Base-by-base conservation (phyloP, 2,797 vertebrate genomes). In the Mareca penelope region DNA sequence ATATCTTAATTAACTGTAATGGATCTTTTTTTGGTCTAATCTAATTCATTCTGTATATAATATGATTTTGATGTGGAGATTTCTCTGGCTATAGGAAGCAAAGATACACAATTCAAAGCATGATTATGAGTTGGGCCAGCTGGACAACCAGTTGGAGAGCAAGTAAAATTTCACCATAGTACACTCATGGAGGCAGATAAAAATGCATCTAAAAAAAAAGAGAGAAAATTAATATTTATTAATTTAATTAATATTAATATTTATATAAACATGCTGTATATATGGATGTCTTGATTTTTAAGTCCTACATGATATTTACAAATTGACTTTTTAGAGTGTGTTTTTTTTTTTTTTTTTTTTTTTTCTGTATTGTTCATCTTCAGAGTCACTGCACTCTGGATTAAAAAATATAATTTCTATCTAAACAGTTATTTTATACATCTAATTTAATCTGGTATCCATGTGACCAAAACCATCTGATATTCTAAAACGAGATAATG, bases 51-150 rank as follows among this genome's bases (percentile, higher is more conserved):
- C 92, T 57, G 71, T 61, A 59, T 61, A 13, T 68, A 68, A 63
- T 39, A 50, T 23, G 69, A 67, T 91, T 85, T 69, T 83, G 40
- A 80, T 46, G 15, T 14, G 53, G 19, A 55, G 21, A 83, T 96
- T 88, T 89, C n/a, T 64, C 23, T 78, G 61, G 2, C 5, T 88
- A 31, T 22, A 40, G 10, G 55, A 50, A 73, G 4, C 3, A 89
- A 90, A 93, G 68, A 48, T 40, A 11, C 12, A 2, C 29, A 71
- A 17, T 64, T 83, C 75, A 19, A 6, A 55, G 6, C 15, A 31
- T 31, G 29, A 55, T n/a, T 31, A 0, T 79, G 67, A 79, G 42
- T 59, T 89, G 5, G 24, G 57, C 14, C 10, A 50, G 19, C 21
- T 70, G 22, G 17, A 87, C 53, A 75, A 82, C 3, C 46, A 33